Evolutionary conservation across 2,113 vertebrate species (phyloP), one percentile per base, ranked within the genome.

Genomic region (Alosa alosa): DNA sequence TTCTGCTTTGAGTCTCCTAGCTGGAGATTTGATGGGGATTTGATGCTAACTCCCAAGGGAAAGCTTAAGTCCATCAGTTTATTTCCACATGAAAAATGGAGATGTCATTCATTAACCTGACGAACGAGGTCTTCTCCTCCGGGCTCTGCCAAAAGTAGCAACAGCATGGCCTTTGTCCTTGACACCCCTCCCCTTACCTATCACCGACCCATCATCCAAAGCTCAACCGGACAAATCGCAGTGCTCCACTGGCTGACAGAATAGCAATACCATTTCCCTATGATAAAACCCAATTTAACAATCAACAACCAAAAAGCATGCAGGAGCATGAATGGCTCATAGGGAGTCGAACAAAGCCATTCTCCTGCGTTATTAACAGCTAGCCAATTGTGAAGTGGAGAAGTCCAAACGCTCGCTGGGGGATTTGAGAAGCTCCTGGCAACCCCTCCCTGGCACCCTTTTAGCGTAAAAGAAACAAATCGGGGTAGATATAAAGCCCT

Each of bases 281-380:
- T 78, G 72, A 78, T 78, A 36, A 78, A 75, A 78, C 6, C 72
- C 72, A 78, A 39, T 78, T 78, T 78, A 9, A 78, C 72, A 39
- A 78, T 31, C 72, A 36, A 17, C 72, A 78, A 11, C 31, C 72
- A 78, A 39, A n/a, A 78, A 41, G 11, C 72, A 39, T 41, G 72
- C 72, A 78, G 11, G 72, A 78, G 17, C 72, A 78, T 17, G 72
- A 78, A 78, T 78, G 72, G 10, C 31, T 17, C 72, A 13, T 39
- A 17, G 36, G 72, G 15, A 15, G 72, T 15, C 13, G 3, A 36
- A 11, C 72, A 36, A 39, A 39, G 31, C 25, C 25, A 15, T 78
- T 78, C 72, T 78, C 72, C 31, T 3, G 13, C 3, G 11, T 78
- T 36, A 78, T 78, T 39, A 78, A 78, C 31, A 78, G 72, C 13